Evolutionary conservation across 2,888 invertebrate species (phyloP), one percentile per base, ranked within the genome.

Genomic region (Sphecodes monilicornis): DNA sequence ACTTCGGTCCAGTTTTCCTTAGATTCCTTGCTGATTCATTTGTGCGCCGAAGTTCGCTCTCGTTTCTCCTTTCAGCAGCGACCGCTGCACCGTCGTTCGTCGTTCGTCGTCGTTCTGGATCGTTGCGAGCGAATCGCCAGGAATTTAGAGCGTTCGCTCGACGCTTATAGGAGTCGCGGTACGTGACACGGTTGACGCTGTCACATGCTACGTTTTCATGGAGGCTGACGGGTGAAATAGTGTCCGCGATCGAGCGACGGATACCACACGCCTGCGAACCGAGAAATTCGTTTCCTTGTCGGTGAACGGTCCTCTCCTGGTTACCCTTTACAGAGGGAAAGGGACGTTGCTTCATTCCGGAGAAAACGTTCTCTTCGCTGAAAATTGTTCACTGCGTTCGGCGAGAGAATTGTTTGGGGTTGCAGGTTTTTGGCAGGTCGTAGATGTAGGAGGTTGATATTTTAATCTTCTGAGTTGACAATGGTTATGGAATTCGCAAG

Each of bases 91-190:
- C 8, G 8, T 39, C 39, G 39, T 39, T 39, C 39, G 39, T 39
- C 39, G 39, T 6, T 2, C 41, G 50, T 22, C 8, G 50, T 50
- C 22, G 50, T 22, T 50, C 50, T 22, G 50, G 6, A 50, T 50
- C 46, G 57, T 57, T 22, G 73, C 60, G 5, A 41, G 41, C 74
- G 72, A 83, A 84, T 84, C 41, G 84, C 70, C 5, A 13, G 73
- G 84, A 82, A 84, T 84, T 84, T 84, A 70, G 84, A 83, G 69
- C 84, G 84, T 43, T 74, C 77, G 39, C 60, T 54, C 13, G 54
- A 69, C 57, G 60, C 54, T 82, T 73, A 76, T 60, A 72, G 66
- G 57, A 73, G 73, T 36, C 43, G 29, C 36, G 68, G 41, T 78
- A 78, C 78, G 74, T 29, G 75, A 71, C 54, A 83, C 68, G 76